Evolutionary conservation across 2,113 vertebrate genomes (phyloP).

Genomic region (Myotis yumanensis): DNA sequence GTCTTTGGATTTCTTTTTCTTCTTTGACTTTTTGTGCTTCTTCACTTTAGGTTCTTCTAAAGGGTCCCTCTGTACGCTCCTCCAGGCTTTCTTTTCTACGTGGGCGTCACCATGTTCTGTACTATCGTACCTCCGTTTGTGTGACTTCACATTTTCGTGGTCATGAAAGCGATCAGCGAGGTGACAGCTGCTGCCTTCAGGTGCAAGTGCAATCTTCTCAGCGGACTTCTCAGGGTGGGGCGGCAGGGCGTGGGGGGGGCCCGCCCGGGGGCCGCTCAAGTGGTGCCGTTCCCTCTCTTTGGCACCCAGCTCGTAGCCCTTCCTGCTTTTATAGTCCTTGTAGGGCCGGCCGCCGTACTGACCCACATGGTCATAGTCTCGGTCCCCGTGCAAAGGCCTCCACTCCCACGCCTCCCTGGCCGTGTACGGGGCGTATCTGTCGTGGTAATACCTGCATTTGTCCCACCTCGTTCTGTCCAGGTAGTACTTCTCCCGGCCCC

Average conservation of each 20-base stretch:
- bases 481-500: slow-evolving; percentile 83
- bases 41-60: slow-evolving; percentile 81
- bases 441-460: slow-evolving; percentile 79
- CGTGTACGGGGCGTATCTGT: slow-evolving; percentile 79
- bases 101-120: slow-evolving; percentile 57
- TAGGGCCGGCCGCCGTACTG: slow-evolving; percentile 73
- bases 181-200: neutral
- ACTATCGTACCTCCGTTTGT: slow-evolving; percentile 66
- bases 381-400: slow-evolving; percentile 68
- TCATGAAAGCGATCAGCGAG: slow-evolving; percentile 52
- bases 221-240: slow-evolving; percentile 55
- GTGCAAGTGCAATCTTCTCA: neutral
- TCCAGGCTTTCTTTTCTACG: slow-evolving; percentile 74
- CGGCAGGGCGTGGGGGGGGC: neutral
- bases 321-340: slow-evolving; percentile 76
- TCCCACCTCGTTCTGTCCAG: slow-evolving; percentile 82
- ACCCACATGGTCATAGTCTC: slow-evolving; percentile 73
- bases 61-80: slow-evolving; percentile 57
- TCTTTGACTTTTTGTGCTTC: slow-evolving; percentile 94
- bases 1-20: slow-evolving; percentile 94
- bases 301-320: slow-evolving; percentile 66
- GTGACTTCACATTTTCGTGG: neutral
- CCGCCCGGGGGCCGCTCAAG: slow-evolving; percentile 75
- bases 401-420: slow-evolving; percentile 81
- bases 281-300: slow-evolving; percentile 72